Conservation (phyloP, 1,140 invertebrate genomes). For the Drosophila nigromelanica region DNA sequence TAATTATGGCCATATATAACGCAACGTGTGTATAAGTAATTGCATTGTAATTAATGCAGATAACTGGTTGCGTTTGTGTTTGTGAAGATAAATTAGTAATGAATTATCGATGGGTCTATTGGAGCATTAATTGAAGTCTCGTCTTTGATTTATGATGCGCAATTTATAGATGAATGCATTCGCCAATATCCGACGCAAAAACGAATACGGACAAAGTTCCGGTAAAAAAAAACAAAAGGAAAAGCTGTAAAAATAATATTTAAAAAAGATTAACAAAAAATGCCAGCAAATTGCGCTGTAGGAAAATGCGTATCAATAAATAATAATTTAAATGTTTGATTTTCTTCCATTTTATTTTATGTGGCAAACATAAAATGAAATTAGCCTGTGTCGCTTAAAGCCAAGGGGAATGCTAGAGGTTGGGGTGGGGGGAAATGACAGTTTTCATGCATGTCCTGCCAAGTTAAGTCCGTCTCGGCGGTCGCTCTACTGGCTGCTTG, state of each 20-base stretch:
- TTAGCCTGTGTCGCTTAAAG: constrained; percentile 64
- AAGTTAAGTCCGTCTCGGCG: constrained; percentile 24
- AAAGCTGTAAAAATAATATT: constrained; percentile 2
- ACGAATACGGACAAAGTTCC: constrained; percentile 23
- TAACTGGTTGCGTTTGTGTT: constrained; percentile 36
- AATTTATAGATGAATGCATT: constrained; percentile 69
- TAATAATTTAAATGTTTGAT: constrained; percentile 78
- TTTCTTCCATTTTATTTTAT: constrained; percentile 3
- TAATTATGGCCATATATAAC: constrained; percentile 64
- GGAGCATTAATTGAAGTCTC: constrained; percentile 79
- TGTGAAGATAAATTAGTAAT: constrained; percentile 77
- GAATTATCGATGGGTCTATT: constrained; percentile 76
- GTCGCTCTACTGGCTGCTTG: constrained; percentile 53
- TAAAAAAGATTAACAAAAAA: constrained; percentile 19
- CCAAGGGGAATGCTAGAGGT: constrained; percentile 21
- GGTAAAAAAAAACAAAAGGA: neutral
- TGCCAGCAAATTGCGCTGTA: constrained; percentile 47
- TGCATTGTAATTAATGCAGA: constrained; percentile 78
- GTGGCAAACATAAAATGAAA: constrained; percentile 63
- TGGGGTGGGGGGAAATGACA: constrained; percentile 35
- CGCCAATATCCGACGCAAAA: constrained; percentile 52
- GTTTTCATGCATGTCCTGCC: constrained; percentile 51
- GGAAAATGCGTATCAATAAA: constrained; percentile 68
- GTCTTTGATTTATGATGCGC: constrained; percentile 69
- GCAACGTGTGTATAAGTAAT: constrained; percentile 63